Evolutionary conservation across 1,140 invertebrate genomes (phyloP), one percentile per base, ranked within the genome.

Genomic region (Eueides isabella): DNA sequence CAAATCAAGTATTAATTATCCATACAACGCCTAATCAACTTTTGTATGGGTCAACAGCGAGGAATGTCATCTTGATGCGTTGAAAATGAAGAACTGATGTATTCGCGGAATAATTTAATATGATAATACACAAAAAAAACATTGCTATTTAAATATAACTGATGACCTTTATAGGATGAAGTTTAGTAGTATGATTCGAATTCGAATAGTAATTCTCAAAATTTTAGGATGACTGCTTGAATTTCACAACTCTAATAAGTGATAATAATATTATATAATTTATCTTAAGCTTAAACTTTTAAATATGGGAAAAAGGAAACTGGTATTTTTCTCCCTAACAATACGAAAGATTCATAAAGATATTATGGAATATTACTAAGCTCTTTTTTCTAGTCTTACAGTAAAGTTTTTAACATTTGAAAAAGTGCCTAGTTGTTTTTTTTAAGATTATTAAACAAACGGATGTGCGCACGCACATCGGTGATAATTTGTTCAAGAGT

Each of bases 1-100:
- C 85, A 83, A 87, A 88, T 91, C 88, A 85, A 83, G 87, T 87
- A 88, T 88, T 92, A 91, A 92, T 92, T 91, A 91, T 85, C 81
- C 84, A 79, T 80, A 83, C 83, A 75, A 79, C 79, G 76, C 78
- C 80, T 90, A 88, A 89, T 89, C 81, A 86, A 83, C 82, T 75
- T 84, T 82, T 83, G 76, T 80, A 77, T 82, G 75, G 78, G 77
- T 82, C 75, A 80, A 65, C 33, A 66, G 67, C 61, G 62, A 78
- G 38, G 77, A 78, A 77, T 74, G 78, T 31, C 62, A 66, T 71
- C 67, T 77, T 76, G 61, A 41, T 62, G 61, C 19, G 28, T 55
- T 12, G 19, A 19, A 55, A 55, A 23, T 55, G 7, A 19, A 44
- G 41, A 5, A 16, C 38, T 6, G 14, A n/a, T 2, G 41, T 19